phyloP scores from a whole-genome alignment of 1,140 invertebrate genomes.

The Scaptomyza montana region DNA sequence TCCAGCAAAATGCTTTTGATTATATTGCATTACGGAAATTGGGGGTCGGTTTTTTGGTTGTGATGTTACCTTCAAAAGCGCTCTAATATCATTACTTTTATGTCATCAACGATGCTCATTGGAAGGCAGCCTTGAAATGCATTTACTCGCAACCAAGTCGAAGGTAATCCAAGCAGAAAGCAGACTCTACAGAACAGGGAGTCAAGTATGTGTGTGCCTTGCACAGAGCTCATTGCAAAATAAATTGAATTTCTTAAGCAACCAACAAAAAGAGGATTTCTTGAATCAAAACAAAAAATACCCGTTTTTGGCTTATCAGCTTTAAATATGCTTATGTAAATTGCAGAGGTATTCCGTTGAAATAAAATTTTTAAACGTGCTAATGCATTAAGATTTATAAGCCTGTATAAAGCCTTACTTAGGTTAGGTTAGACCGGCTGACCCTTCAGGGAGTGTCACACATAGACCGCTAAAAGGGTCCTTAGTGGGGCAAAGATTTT shows the following conservation, averaged over 20 bases:
- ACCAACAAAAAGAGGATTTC: neutral
- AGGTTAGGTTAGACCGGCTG: too few species aligned
- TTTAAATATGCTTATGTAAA: slow-evolving; percentile 14
- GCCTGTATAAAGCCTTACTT: too few species aligned
- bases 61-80: slow-evolving; percentile 54
- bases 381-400: too few species aligned
- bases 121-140: slow-evolving; percentile 25
- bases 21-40: slow-evolving; percentile 66
- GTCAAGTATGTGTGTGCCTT: neutral
- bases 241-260: slow-evolving; percentile 21
- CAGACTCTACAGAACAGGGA: neutral
- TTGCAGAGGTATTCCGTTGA: neutral
- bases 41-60: slow-evolving; percentile 23
- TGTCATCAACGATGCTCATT: slow-evolving; percentile 39
- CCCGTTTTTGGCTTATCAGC: slow-evolving; percentile 6
- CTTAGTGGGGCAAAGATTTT: too few species aligned
- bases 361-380: too few species aligned
- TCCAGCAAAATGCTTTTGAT: slow-evolving; percentile 37
- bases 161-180: neutral
- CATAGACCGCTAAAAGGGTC: too few species aligned
- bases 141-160: slow-evolving; percentile 12
- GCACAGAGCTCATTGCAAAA: slow-evolving; percentile 20
- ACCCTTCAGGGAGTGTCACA: too few species aligned
- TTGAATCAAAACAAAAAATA: neutral
- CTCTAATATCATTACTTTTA: slow-evolving; percentile 49